Percentiles rank a stretch among this genome's conserved stretches.
These are phyloP conservation scores for Callionymus lyra DNA, from an alignment of 2,113 vertebrate species.

Conservation along the genomic window DNA sequence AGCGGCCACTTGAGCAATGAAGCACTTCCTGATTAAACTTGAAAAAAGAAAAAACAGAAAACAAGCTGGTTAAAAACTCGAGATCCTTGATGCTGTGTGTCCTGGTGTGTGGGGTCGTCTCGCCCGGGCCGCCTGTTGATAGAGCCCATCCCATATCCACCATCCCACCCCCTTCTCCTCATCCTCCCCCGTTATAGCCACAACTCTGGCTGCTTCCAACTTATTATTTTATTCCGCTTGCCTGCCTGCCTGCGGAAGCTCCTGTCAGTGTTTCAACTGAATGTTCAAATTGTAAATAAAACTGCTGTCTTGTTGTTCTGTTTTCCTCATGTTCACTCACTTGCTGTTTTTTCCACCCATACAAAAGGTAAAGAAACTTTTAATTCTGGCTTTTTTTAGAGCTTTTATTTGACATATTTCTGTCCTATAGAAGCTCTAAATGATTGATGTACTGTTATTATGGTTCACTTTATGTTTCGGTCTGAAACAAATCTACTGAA, in stretches of 20 bases:
- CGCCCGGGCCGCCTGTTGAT: slow-evolving; percentile 45
- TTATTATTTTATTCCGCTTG: slow-evolving; percentile 35
- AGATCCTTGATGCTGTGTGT: slow-evolving; percentile 62
- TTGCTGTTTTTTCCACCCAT: slow-evolving; percentile 4
- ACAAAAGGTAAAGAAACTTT: slow-evolving; percentile 58
- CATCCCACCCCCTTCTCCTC: not conserved
- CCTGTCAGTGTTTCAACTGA: slow-evolving; percentile 69
- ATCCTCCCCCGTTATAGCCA: not conserved
- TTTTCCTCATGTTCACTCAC: slow-evolving; percentile 49
- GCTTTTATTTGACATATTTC: slow-evolving; percentile 55
- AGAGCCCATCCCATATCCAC: slow-evolving; percentile 5
- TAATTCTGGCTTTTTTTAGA: slow-evolving; percentile 66
- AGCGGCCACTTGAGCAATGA: slow-evolving; percentile 40
- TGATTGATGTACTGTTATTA: too few species aligned
- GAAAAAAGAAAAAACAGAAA: slow-evolving; percentile 50
- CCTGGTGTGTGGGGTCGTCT: slow-evolving; percentile 16
- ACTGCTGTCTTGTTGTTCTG: slow-evolving; percentile 52
- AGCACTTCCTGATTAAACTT: slow-evolving; percentile 87
- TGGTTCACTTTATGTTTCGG: slow-evolving; percentile 79
- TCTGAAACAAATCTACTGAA: too few species aligned
- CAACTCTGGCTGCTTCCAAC: slow-evolving; percentile 39
- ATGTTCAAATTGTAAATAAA: slow-evolving; percentile 71
- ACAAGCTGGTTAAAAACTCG: slow-evolving; percentile 18
- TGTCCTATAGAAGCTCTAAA: slow-evolving; percentile 22
- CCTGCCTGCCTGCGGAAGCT: slow-evolving; percentile 60